These are phyloP conservation scores for Eupithecia insigniata DNA, from an alignment of 2,888 invertebrate species.

Conservation along the genomic window DNA sequence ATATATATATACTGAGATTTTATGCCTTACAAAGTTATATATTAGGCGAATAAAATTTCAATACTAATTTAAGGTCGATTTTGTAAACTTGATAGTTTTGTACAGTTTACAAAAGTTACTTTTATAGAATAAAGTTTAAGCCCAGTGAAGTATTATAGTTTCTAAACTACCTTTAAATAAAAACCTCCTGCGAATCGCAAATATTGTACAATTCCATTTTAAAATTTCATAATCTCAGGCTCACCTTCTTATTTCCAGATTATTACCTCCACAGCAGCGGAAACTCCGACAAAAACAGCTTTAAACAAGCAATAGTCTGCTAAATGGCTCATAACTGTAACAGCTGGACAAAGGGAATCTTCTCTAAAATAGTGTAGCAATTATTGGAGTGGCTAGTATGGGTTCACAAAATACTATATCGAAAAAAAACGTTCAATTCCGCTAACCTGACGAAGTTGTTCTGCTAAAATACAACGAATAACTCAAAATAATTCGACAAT, in stretches of 20 bases:
- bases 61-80: neutral
- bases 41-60: neutral
- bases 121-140: no score
- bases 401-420: neutral
- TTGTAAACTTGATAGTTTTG: neutral
- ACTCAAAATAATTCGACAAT: no score
- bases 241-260: neutral
- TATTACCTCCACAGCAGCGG: neutral
- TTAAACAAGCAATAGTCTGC: neutral
- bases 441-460: no score
- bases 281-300: neutral
- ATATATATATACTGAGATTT: no score
- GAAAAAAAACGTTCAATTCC: neutral
- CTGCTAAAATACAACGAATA: no score
- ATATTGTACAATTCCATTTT: neutral
- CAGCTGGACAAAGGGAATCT: slow-evolving; percentile 31
- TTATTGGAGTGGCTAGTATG: neutral
- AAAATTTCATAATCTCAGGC: neutral
- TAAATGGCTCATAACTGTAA: slow-evolving; percentile 15
- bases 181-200: neutral
- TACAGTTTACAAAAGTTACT: neutral
- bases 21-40: no score
- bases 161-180: neutral
- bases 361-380: slow-evolving; percentile 7
- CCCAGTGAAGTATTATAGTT: neutral